Percentiles rank a stretch among this genome's conserved stretches.
phyloP scores from a whole-genome alignment of 2,797 vertebrate genomes.

The Chiloscyllium punctatum region DNA sequence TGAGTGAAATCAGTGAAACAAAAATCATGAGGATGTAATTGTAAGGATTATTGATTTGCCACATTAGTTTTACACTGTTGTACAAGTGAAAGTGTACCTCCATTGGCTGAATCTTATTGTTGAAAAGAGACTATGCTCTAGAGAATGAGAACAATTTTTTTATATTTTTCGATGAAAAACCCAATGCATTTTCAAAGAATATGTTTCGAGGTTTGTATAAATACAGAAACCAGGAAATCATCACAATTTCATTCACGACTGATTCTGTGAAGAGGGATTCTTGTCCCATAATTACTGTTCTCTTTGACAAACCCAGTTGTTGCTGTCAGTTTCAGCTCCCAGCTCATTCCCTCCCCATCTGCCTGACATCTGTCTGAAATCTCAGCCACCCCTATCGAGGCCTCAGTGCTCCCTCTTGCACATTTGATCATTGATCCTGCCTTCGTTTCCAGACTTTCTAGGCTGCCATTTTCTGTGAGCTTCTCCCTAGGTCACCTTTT shows the following conservation, averaged over 20 bases:
- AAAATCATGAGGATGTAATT: neutral
- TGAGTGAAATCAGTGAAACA: neutral
- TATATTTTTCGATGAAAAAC: neutral
- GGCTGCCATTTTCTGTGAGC: neutral
- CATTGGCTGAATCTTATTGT: neutral
- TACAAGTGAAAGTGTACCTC: neutral
- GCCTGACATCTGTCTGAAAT: constrained; percentile 18
- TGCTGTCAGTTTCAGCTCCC: neutral
- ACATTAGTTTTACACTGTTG: neutral
- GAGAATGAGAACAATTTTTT: neutral
- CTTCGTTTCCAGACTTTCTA: neutral
- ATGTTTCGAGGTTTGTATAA: neutral
- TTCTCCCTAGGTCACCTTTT: neutral
- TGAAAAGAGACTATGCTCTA: neutral
- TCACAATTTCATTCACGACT: neutral
- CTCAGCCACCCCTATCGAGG: constrained; percentile 14
- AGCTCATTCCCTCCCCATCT: neutral
- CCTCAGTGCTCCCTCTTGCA: neutral
- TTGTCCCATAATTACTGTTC: neutral
- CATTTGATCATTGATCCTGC: neutral
- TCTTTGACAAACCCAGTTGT: neutral
- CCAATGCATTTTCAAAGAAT: neutral
- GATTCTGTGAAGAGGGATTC: neutral
- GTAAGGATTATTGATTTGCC: neutral
- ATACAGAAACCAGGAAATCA: neutral